These are phyloP conservation scores for Dromaius novaehollandiae DNA, from an alignment of 2,113 vertebrate genomes.

Conservation along the genomic window DNA sequence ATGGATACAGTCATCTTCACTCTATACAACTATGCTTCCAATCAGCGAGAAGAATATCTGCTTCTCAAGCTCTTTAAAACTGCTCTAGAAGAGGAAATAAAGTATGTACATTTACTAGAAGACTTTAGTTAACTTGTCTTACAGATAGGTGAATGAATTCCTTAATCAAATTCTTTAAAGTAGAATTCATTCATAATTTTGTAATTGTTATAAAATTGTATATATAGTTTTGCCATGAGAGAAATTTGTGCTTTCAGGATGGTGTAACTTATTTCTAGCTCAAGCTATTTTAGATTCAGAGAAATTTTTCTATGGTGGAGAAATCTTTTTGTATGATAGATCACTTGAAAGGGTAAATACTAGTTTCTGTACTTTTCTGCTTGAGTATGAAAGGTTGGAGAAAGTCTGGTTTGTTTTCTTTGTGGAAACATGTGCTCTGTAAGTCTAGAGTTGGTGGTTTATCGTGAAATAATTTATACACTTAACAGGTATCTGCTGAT, in stretches of 20 bases:
- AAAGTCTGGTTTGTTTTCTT: neutral
- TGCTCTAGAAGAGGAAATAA: constrained; percentile 94
- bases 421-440: neutral
- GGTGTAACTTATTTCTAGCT: neutral
- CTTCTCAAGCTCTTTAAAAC: constrained; percentile 98
- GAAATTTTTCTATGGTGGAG: neutral
- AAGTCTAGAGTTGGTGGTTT: neutral
- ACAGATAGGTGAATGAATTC: neutral
- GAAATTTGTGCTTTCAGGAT: neutral
- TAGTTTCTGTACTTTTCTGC: neutral
- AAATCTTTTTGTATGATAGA: neutral
- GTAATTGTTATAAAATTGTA: neutral
- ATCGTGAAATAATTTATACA: neutral
- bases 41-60: constrained; percentile 94
- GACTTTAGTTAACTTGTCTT: neutral
- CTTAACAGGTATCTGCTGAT: neutral
- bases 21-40: constrained; percentile 97
- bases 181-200: neutral
- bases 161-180: neutral
- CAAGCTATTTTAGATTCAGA: neutral
- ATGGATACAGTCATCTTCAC: constrained; percentile 99
- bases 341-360: rapidly evolving
- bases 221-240: neutral
- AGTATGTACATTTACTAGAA: constrained; percentile 76
- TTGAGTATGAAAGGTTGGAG: neutral